Percentiles rank a stretch among this genome's conserved stretches.
phyloP scores from a whole-genome alignment of 1,140 invertebrate genomes.

The Aricia agestis region DNA sequence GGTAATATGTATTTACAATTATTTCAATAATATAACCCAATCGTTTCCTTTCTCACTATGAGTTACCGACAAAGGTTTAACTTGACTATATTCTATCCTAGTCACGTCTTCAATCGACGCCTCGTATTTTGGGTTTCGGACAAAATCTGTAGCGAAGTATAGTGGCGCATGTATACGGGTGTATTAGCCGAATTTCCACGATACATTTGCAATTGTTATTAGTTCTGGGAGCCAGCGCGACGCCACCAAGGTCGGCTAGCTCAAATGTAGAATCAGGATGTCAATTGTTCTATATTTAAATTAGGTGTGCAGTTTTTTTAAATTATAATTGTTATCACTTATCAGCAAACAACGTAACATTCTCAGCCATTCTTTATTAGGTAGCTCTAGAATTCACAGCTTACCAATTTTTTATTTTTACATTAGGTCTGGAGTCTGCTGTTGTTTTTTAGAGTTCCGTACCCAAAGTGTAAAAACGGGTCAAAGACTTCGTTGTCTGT shows the following conservation, averaged over 20 bases:
- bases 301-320: neutral
- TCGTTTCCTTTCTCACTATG: conserved; percentile 27
- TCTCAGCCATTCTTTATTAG: too few species aligned
- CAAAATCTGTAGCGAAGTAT: conserved; percentile 49
- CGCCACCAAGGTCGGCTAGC: conserved; percentile 36
- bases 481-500: too few species aligned
- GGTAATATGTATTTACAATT: too few species aligned
- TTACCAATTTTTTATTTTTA: too few species aligned
- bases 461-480: too few species aligned
- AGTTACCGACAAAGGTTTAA: conserved; percentile 36
- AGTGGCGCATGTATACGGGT: conserved; percentile 38
- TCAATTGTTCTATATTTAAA: conserved; percentile 3
- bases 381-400: too few species aligned
- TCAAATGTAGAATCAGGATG: neutral
- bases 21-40: neutral
- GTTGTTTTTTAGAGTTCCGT: too few species aligned
- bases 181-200: conserved; percentile 45
- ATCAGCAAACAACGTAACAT: too few species aligned
- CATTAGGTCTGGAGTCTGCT: too few species aligned
- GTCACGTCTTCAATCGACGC: conserved; percentile 57
- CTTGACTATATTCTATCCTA: conserved; percentile 33
- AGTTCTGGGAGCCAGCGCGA: conserved; percentile 63
- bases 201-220: conserved; percentile 64
- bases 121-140: conserved; percentile 54
- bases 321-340: too few species aligned